Evolutionary conservation across 2,113 vertebrate genomes (phyloP).

Genomic region (Formicarius rufipectus): DNA sequence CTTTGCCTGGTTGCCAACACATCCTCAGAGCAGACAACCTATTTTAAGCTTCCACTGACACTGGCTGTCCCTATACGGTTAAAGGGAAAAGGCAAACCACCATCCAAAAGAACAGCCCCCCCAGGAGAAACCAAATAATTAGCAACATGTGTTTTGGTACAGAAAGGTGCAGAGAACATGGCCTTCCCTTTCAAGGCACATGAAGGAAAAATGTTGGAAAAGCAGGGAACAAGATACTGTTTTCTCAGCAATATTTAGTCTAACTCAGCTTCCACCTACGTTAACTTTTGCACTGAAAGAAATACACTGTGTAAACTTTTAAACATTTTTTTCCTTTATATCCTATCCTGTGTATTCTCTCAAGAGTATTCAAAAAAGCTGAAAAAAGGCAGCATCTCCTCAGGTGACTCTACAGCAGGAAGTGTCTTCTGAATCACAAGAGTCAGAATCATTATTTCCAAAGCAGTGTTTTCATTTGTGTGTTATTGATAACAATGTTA

Average conservation of each 20-base stretch:
- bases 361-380: background rate
- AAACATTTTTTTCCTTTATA: background rate
- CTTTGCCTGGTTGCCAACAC: background rate
- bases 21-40: background rate
- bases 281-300: background rate
- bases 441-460: background rate
- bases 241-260: slow-evolving; percentile 13
- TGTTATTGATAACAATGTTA: background rate
- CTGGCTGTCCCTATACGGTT: background rate
- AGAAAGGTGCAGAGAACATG: background rate
- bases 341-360: background rate
- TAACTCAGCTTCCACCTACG: background rate
- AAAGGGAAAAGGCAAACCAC: background rate
- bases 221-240: background rate
- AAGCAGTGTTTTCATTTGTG: background rate
- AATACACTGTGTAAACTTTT: background rate
- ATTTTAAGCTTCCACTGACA: background rate
- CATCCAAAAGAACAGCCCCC: background rate
- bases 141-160: background rate
- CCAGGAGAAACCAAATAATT: background rate
- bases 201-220: background rate
- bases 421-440: background rate
- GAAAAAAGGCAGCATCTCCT: background rate
- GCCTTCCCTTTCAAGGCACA: background rate
- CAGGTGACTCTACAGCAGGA: background rate